Base-by-base conservation (phyloP, 2,888 invertebrate genomes). In the Drosophila gaucha region DNA sequence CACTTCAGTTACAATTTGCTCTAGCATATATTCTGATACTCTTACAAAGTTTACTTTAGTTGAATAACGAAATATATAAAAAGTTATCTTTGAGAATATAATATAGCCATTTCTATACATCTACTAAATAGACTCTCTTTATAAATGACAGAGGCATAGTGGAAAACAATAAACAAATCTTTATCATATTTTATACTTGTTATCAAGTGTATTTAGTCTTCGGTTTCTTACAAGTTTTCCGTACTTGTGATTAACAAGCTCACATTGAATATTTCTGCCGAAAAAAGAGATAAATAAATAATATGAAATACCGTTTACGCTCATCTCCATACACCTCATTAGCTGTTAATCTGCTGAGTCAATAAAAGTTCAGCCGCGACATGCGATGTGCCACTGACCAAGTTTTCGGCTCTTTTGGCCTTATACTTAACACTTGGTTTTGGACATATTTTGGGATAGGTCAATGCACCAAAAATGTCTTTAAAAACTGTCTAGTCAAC, bases 301-400 rank as follows among this genome's bases (percentile, higher is more conserved):
- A 50, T 22, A 55, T n/a, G 28, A 47, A 50, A 36, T 31, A 41
- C 43, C 56, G 22, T 69, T 62, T 20, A 46, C 63, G 56, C 41
- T 47, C 49, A 35, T 31, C 26, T 46, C 46, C 14, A 1, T 30
- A 5, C 59, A 38, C 60, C 69, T 77, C 69, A 80, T 86, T 75
- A 66, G 66, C 67, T 62, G 88, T 57, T 84, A 84, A 84, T 88
- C 71, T 62, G 63, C 80, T 75, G 63, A 58, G 82, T 84, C 84
- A 86, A 84, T 71, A 86, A 68, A 57, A 39, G 47, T 54, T 59
- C 51, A 52, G 54, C 31, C 22, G 12, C 14, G 26, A 20, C 55
- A 46, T 35, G 35, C 51, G 50, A 44, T 85, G 86, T 85, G 64
- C 83, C 60, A 87, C 57, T 87, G 83, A 88, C 79, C 88, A 88